A percentile compares a stretch with the other conserved stretches of the same genome.
These are phyloP conservation scores for Dolichopus griseipennis DNA, from an alignment of 2,888 invertebrate species.

Conservation along the genomic window DNA sequence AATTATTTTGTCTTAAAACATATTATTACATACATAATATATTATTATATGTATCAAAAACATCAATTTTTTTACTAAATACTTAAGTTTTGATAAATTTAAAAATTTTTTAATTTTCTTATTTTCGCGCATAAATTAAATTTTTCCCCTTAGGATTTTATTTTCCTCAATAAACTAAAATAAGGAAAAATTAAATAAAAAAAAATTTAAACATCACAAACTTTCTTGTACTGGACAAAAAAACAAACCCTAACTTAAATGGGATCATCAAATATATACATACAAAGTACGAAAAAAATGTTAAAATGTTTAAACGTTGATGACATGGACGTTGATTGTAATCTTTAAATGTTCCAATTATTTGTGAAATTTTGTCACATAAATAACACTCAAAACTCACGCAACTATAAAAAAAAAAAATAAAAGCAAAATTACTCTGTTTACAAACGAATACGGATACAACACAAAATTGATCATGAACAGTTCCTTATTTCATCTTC, in stretches of 20 bases:
- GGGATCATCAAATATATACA: too few relatives aligned
- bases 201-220: neutral
- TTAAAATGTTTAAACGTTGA: neutral
- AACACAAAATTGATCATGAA: too few relatives aligned
- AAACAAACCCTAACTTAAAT: neutral
- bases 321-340: neutral
- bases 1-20: too few relatives aligned
- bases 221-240: neutral
- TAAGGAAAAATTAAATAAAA: neutral
- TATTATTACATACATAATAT: too few relatives aligned
- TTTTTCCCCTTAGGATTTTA: neutral
- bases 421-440: too few relatives aligned
- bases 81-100: too few relatives aligned
- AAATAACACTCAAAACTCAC: slow-evolving; percentile 6
- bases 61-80: too few relatives aligned
- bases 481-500: too few relatives aligned
- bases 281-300: neutral
- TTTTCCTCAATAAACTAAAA: neutral
- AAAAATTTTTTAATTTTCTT: too few relatives aligned
- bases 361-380: slow-evolving; percentile 6
- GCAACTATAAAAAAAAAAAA: neutral
- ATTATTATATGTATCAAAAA: too few relatives aligned
- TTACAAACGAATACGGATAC: too few relatives aligned
- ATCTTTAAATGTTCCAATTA: slow-evolving; percentile 6
- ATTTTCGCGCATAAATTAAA: neutral